Conservation (phyloP, 2,888 invertebrate genomes). For the Apamea epomidion region DNA sequence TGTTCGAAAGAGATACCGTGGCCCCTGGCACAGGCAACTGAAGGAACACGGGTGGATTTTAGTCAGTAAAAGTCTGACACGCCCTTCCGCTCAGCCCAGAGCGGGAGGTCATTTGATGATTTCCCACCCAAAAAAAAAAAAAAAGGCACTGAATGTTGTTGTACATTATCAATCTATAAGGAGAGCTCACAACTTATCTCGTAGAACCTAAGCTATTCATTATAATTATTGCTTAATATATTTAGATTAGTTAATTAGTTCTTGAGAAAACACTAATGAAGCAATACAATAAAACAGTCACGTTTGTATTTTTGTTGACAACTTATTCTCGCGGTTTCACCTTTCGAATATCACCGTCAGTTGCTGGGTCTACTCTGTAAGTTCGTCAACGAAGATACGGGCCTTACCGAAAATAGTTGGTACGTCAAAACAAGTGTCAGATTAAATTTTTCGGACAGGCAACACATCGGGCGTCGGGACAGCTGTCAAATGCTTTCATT, state of each 20-base stretch:
- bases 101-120: too few species aligned
- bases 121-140: too few species aligned
- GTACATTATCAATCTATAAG: background rate
- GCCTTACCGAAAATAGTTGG: background rate
- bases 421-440: background rate
- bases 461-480: too few species aligned
- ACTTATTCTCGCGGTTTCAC: background rate
- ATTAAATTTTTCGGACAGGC: background rate
- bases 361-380: background rate
- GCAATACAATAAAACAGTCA: slow-evolving; percentile 22
- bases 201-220: background rate
- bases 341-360: background rate
- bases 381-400: background rate
- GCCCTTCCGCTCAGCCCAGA: too few species aligned
- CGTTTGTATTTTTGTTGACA: slow-evolving; percentile 8
- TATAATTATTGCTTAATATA: slow-evolving; percentile 26
- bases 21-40: too few species aligned
- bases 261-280: slow-evolving; percentile 9
- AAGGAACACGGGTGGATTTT: too few species aligned
- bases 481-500: background rate
- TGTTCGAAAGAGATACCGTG: too few species aligned
- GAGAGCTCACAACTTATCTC: background rate
- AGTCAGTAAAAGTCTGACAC: too few species aligned
- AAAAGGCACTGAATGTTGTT: too few species aligned
- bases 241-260: slow-evolving; percentile 35